Percentiles rank a stretch among this genome's conserved stretches.
phyloP scores from a whole-genome alignment of 2,113 vertebrate species.

The Leiothrix lutea region DNA sequence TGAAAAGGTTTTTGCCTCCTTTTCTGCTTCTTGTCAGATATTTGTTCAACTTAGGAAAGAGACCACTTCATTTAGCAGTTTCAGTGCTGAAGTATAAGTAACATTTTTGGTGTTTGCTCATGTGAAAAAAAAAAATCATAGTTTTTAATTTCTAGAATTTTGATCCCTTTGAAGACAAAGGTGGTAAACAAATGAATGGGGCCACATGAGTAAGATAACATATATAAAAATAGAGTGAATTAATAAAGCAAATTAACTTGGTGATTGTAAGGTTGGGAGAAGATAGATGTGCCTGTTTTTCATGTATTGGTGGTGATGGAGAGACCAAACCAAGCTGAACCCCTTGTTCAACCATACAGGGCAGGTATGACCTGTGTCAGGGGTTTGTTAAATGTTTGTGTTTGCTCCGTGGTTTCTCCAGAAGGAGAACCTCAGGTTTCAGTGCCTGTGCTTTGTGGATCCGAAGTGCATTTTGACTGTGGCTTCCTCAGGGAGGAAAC shows the following conservation, averaged over 20 bases:
- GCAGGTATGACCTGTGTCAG: background rate
- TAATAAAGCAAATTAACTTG: background rate
- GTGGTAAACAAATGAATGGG: background rate
- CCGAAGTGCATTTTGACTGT: background rate
- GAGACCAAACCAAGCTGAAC: background rate
- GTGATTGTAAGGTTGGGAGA: background rate
- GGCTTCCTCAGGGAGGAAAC: slow-evolving; percentile 47
- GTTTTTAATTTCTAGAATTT: background rate
- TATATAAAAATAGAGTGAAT: background rate
- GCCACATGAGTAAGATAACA: background rate
- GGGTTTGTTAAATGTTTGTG: background rate
- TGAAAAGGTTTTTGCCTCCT: background rate
- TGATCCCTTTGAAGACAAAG: background rate
- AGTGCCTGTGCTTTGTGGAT: slow-evolving; percentile 2
- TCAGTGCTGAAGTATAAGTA: background rate
- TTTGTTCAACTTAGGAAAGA: background rate
- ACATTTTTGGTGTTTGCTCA: background rate
- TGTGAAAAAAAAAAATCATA: background rate
- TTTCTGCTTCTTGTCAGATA: background rate
- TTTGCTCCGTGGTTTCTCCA: background rate
- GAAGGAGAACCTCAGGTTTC: background rate
- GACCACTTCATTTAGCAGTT: background rate
- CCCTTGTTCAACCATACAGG: background rate
- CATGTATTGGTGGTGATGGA: background rate
- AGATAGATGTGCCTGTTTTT: background rate